Evolutionary conservation across 2,113 vertebrate genomes (phyloP).

Genomic region (Myodes glareolus): DNA sequence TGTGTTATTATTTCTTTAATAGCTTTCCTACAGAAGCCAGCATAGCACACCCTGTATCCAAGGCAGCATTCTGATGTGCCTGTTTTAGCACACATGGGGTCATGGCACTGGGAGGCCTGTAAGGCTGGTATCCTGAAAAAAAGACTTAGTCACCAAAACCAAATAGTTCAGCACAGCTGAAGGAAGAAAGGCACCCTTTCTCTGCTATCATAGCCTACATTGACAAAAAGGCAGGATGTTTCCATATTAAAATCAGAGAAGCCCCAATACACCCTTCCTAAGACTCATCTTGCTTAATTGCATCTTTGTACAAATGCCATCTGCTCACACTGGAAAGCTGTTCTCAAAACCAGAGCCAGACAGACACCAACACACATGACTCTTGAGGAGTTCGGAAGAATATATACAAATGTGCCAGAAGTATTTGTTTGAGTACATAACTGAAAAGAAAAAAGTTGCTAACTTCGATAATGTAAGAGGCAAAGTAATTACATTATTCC

Average conservation of each 20-base stretch:
- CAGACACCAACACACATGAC: slow-evolving; percentile 30
- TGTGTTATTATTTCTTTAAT: not conserved
- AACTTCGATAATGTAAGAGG: slow-evolving; percentile 25
- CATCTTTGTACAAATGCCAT: not conserved
- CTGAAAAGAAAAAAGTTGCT: not conserved
- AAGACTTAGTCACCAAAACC: not conserved
- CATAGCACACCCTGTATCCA: not conserved
- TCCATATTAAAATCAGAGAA: slow-evolving; percentile 33
- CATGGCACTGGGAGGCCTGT: not conserved
- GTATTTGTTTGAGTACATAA: not conserved
- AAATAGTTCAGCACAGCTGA: not conserved
- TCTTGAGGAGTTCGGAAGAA: slow-evolving; percentile 29
- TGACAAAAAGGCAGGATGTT: not conserved
- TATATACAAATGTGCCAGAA: not conserved
- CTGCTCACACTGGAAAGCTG: not conserved
- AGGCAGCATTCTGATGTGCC: not conserved
- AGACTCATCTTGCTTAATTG: slow-evolving; percentile 7
- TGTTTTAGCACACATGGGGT: not conserved
- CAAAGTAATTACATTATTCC: slow-evolving; percentile 47
- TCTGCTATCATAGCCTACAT: not conserved
- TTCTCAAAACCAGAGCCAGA: not conserved
- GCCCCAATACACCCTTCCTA: not conserved
- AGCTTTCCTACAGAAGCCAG: not conserved
- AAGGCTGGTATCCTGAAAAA: not conserved
- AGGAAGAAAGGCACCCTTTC: not conserved